Evolutionary conservation across 92 coral and sea anemone species (phyloP), one percentile per base, ranked within the genome.

Genomic region (Virgularia gustaviana): DNA sequence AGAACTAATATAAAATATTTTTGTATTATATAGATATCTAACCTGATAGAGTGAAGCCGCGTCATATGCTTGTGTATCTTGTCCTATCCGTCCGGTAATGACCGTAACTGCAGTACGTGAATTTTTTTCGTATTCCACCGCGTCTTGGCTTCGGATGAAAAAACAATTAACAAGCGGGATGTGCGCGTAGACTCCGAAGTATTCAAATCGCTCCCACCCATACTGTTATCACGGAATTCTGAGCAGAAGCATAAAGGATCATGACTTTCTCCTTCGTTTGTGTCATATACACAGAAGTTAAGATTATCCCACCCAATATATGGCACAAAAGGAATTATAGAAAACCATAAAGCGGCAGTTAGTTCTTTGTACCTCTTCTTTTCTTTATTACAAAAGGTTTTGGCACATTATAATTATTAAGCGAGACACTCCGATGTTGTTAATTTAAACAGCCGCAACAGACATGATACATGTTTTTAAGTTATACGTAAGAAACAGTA

Each of bases 371-470:
- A 19, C 31, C 19, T 41, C 27, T 22, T n/a, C 28, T 65, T 28
- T 24, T 25, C 16, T 39, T 42, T 37, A 18, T 25, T 9, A 65
- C 72, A 65, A 41, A 39, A 65, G 12, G 39, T 63, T 25, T 7
- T 43, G 30, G 16, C 70, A 35, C 41, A 37, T 22, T 12, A 63
- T 63, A 65, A 65, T 65, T 65, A 42, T 16, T 33, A 29, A 65
- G 72, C 27, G 49, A 65, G 72, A 65, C 56, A 41, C 56, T 65
- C 34, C 44, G 72, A 56, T 65, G 15, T 39, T 22, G 56, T 65
- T 65, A 29, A 65, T 65, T 37, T 37, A 35, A 65, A 65, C 56
- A 42, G 36, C 31, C 10, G 27, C 28, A 65, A 20, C 49, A 65
- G 54, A 42, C 49, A 49, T 56, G 32, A 55, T 65, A 33, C 30